phyloP scores from a whole-genome alignment of 2,888 invertebrate species.

The Girardia tigrina region DNA sequence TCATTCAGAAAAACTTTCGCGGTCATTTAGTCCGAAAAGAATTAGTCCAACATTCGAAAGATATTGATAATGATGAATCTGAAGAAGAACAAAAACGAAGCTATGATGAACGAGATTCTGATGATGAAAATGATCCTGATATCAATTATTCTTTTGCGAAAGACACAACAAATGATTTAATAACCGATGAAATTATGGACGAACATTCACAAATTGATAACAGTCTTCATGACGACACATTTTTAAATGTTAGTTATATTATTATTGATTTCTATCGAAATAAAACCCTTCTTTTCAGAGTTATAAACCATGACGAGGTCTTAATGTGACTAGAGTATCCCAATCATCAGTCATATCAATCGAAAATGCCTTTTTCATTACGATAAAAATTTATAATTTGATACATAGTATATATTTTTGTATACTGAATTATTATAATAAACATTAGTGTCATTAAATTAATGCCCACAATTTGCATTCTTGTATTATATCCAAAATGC shows the following conservation, averaged over 20 bases:
- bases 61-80: background rate
- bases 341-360: background rate
- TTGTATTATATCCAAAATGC: no score
- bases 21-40: slow-evolving; percentile 12
- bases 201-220: background rate
- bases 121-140: background rate
- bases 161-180: background rate
- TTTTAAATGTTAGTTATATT: background rate
- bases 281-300: background rate
- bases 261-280: background rate
- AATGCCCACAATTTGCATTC: no score
- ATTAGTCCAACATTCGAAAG: background rate
- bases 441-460: no score
- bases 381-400: no score
- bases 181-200: background rate
- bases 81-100: background rate
- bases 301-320: background rate
- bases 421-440: no score
- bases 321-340: background rate
- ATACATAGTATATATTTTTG: no score
- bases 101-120: background rate
- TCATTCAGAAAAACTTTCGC: slow-evolving; percentile 1
- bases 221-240: background rate
- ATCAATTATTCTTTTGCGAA: background rate
- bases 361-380: background rate